Evolutionary conservation across 2,888 invertebrate genomes (phyloP), one percentile per base, ranked within the genome.

Genomic region (Agrotis segetum): DNA sequence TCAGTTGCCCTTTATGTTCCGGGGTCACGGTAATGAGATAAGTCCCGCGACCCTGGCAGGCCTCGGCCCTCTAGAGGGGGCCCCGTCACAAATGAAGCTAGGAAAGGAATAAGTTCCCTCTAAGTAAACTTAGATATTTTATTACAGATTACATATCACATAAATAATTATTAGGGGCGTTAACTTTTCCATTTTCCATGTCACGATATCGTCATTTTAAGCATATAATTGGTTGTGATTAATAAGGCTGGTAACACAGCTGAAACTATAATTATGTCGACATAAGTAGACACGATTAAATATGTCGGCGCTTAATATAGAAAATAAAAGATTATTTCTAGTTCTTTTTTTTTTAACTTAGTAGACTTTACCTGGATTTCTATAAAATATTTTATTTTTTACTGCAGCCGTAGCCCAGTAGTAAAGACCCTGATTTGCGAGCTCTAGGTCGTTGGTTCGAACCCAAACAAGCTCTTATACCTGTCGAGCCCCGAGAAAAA

Each of bases 181-280:
- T 13, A 14, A 44, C 2, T 55, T 59, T 67, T 77, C 74, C 78
- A 74, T 78, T 81, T 81, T 78, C 78, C 82, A 78, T 74, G 71
- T n/a, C 68, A 81, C 66, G 75, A 53, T 49, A 67, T 46, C 19
- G 44, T 58, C 55, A 66, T 63, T 46, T 55, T 62, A 40, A 56
- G 24, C 19, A 40, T 34, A 17, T 49, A 60, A 66, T 58, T 58
- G 34, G 19, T 24, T 49, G 19, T 65, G 16, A 64, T 77, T 71
- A 64, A 46, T 55, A 63, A 49, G 55, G 9, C 59, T 44, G 19
- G 66, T 66, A 19, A 59, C 34, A 24, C n/a, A 3, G 62, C 11
- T 55, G 24, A 63, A 71, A 72, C 44, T 56, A 29, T 50, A 71
- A 70, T 70, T 70, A 44, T 34, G 11, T n/a, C 47, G 16, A 49